Evolutionary conservation across 2,888 invertebrate genomes (phyloP).

Genomic region (Cephalotes varians): DNA sequence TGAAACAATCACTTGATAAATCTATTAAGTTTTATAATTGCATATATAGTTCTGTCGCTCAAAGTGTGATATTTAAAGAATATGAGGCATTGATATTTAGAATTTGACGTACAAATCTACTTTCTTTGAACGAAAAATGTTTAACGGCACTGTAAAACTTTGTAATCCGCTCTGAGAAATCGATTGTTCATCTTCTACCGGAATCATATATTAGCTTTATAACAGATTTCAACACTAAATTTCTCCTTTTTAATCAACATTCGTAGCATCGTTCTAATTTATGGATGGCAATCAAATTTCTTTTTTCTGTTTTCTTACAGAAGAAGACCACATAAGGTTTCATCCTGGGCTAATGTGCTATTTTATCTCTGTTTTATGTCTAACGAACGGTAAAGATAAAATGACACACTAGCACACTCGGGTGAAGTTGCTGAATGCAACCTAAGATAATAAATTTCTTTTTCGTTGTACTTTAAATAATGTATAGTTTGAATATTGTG

Average conservation of each 20-base stretch:
- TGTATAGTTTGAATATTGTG: neutral
- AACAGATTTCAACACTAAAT: conserved; percentile 43
- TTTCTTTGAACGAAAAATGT: neutral
- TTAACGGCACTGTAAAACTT: conserved; percentile 7
- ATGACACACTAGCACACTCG: too few species aligned
- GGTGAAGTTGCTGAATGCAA: too few species aligned
- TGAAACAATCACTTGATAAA: neutral
- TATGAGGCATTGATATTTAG: neutral
- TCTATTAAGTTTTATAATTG: neutral
- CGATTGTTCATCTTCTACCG: neutral
- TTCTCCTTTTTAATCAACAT: neutral
- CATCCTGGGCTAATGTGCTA: too few species aligned
- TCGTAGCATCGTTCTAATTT: conserved; percentile 13
- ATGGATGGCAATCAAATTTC: neutral
- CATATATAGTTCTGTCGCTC: neutral
- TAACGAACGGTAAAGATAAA: too few species aligned
- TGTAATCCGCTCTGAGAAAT: conserved; percentile 17
- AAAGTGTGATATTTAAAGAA: conserved; percentile 5
- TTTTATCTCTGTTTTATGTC: too few species aligned
- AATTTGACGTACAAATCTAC: conserved; percentile 9
- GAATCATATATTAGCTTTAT: conserved; percentile 58
- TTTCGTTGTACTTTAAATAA: neutral
- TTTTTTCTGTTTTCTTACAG: neutral
- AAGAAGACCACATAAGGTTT: too few species aligned
- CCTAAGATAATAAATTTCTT: neutral